phyloP scores from a whole-genome alignment of 1,140 invertebrate species.

The Ostrea edulis region DNA sequence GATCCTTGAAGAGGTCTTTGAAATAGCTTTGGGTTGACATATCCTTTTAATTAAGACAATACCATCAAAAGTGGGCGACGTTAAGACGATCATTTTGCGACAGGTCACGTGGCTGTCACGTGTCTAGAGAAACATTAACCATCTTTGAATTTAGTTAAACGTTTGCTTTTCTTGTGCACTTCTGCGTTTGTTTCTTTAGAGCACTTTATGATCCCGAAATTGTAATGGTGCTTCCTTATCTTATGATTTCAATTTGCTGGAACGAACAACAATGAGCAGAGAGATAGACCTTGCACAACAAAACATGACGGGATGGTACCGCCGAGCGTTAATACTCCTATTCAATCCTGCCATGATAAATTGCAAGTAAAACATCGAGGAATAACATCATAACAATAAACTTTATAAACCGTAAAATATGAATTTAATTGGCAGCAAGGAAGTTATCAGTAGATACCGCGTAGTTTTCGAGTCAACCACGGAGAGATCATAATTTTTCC shows the following conservation, averaged over 20 bases:
- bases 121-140: conserved; percentile 7
- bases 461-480: conserved; percentile 24
- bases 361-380: conserved; percentile 28
- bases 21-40: conserved; percentile 24
- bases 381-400: conserved; percentile 31
- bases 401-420: conserved; percentile 39
- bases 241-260: conserved; percentile 24
- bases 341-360: conserved; percentile 4
- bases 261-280: not conserved
- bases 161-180: not conserved
- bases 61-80: not conserved
- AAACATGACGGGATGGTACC: not conserved
- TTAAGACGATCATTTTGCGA: conserved; percentile 2
- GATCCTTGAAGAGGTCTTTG: not conserved
- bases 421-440: conserved; percentile 33
- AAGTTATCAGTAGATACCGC: conserved; percentile 27
- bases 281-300: not conserved
- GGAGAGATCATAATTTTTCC: conserved; percentile 37
- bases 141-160: not conserved
- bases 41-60: conserved; percentile 40
- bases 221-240: conserved; percentile 15
- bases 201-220: conserved; percentile 10
- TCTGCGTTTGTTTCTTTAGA: not conserved
- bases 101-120: conserved; percentile 27
- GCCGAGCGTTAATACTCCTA: not conserved